Evolutionary conservation across 2,888 invertebrate genomes (phyloP), one percentile per base, ranked within the genome.

Genomic region (Actias luna): DNA sequence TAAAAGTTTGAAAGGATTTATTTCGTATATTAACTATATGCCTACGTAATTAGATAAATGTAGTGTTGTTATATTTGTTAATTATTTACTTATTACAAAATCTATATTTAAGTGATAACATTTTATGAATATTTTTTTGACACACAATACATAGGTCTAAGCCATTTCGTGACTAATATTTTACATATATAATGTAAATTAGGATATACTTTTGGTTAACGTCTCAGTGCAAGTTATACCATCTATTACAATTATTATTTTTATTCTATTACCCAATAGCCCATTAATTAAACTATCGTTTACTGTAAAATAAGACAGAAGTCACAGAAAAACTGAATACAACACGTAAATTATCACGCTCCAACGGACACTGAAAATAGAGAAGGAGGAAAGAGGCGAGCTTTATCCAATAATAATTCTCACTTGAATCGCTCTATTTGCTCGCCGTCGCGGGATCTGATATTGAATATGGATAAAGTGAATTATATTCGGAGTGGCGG

Each of bases 381-480:
- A 84, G 79, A 78, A 86, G 81, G 75, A 86, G 80, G 83, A 86
- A 85, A 83, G 83, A 86, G 83, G 78, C 83, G 83, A 79, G 85
- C 84, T 88, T 88, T 88, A 90, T 89, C 84, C 89, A 89, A 92
- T 90, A 89, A 90, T 89, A 91, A 90, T 90, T 89, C 84, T 89
- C 90, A 90, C 88, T 91, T 82, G 88, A 85, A 85, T 87, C 88
- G 89, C 83, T 89, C 87, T 90, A 90, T 91, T 92, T 92, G 89
- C 85, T 82, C 86, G 83, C 79, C 84, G 87, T 88, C 87, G 87
- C 84, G 80, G 87, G 88, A 89, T 89, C 88, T 88, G 91, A 91
- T 91, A 91, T 91, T 90, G 89, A 92, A 91, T 91, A 89, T 89
- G 88, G 88, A 89, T 89, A 90, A 90, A 89, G 87, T 89, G 89